Conservation (phyloP, 2,888 invertebrate species). For the Rhyacophila evoluta region DNA sequence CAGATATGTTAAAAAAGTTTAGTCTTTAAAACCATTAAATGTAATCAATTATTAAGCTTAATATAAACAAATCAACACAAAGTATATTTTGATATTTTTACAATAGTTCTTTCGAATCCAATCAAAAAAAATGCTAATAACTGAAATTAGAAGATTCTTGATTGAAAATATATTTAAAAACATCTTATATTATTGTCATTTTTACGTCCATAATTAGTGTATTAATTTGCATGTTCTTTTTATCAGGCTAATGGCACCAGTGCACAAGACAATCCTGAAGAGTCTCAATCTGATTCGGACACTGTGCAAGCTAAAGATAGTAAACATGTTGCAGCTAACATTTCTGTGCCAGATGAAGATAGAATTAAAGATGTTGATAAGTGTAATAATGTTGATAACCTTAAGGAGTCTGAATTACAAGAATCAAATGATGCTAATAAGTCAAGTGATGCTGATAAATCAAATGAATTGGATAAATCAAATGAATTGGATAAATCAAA, state of each 20-base stretch:
- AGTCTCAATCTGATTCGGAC: background rate
- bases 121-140: no score
- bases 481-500: conserved; percentile 45
- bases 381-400: conserved; percentile 39
- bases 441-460: conserved; percentile 38
- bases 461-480: conserved; percentile 55
- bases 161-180: no score
- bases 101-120: no score
- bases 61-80: no score
- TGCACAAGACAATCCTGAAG: background rate
- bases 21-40: no score
- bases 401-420: conserved; percentile 46
- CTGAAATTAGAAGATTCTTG: no score
- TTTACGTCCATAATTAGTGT: no score
- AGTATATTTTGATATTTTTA: no score
- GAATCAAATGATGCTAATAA: background rate
- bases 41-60: no score
- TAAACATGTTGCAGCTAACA: conserved; percentile 53
- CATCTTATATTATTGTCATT: no score
- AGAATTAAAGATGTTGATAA: conserved; percentile 54
- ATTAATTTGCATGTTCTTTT: no score
- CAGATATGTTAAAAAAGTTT: no score
- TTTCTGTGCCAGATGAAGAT: background rate
- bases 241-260: background rate
- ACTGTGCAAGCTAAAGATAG: background rate